Conservation (phyloP, 2,113 vertebrate species). For the Toxotes chatareus region DNA sequence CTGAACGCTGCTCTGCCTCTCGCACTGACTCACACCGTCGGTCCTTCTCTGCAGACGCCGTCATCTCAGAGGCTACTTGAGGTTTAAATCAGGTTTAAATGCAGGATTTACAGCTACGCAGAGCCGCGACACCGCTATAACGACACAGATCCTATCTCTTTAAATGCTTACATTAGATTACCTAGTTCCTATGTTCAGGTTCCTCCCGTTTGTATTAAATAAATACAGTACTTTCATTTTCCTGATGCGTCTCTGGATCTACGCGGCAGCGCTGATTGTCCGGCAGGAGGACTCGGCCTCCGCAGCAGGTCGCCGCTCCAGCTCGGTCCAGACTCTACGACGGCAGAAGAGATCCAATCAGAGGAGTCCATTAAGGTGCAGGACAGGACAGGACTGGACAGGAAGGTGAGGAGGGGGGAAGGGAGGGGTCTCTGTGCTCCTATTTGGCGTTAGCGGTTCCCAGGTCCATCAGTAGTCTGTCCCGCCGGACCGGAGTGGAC, state of each 20-base stretch:
- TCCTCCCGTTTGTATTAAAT: conserved; percentile 40
- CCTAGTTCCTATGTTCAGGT: conserved; percentile 45
- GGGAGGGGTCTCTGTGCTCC: conserved; percentile 47
- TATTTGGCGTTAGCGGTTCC: conserved; percentile 71
- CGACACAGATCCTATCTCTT: conserved; percentile 45
- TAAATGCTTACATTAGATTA: conserved; percentile 67
- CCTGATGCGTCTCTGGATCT: conserved; percentile 25
- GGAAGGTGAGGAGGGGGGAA: neutral
- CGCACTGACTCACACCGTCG: neutral
- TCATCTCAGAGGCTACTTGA: conserved; percentile 63
- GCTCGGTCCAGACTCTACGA: conserved; percentile 36
- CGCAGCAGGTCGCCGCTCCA: neutral
- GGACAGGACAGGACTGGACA: conserved; percentile 6
- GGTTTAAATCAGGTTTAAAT: conserved; percentile 72
- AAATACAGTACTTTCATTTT: conserved; percentile 65
- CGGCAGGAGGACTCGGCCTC: conserved; percentile 4
- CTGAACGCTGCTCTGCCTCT: neutral
- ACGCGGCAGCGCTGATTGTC: conserved; percentile 73
- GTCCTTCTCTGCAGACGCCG: conserved; percentile 16
- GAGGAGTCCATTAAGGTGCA: conserved; percentile 52
- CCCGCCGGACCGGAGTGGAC: conserved; percentile 33
- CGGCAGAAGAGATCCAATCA: conserved; percentile 55
- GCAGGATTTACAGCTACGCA: conserved; percentile 52
- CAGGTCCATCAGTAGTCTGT: conserved; percentile 78
- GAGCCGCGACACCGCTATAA: conserved; percentile 35